phyloP scores from a whole-genome alignment of 2,797 vertebrate genomes.

The Simalia tracyae region DNA sequence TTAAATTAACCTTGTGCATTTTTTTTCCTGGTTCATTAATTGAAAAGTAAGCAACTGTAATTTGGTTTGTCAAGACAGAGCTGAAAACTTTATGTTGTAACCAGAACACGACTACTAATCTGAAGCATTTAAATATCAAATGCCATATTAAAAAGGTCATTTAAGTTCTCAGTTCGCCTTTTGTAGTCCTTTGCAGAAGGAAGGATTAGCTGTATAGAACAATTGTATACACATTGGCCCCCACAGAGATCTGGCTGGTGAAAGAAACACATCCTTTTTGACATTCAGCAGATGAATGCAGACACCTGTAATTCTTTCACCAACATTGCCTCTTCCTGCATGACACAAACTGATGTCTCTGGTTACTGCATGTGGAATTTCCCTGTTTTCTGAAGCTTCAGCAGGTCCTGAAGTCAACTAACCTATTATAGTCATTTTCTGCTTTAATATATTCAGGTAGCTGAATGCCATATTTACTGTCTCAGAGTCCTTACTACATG shows the following conservation, averaged over 20 bases:
- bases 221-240: neutral
- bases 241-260: neutral
- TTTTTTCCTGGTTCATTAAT: constrained; percentile 46
- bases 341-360: neutral
- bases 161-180: neutral
- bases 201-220: neutral
- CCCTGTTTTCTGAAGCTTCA: neutral
- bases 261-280: neutral
- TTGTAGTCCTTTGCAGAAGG: neutral
- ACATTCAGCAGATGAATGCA: neutral
- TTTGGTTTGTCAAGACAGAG: constrained; percentile 30
- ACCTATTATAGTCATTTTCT: neutral
- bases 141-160: neutral
- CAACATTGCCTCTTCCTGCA: neutral
- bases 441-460: neutral
- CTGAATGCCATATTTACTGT: neutral
- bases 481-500: neutral
- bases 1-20: constrained; percentile 52
- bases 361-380: neutral
- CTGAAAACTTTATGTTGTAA: constrained; percentile 20
- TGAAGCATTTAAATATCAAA: constrained; percentile 19
- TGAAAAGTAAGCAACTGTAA: constrained; percentile 38
- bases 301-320: neutral
- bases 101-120: constrained; percentile 34
- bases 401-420: neutral